phyloP scores from a whole-genome alignment of 23 tunicate genomes.

The Aplidium turbinatum region DNA sequence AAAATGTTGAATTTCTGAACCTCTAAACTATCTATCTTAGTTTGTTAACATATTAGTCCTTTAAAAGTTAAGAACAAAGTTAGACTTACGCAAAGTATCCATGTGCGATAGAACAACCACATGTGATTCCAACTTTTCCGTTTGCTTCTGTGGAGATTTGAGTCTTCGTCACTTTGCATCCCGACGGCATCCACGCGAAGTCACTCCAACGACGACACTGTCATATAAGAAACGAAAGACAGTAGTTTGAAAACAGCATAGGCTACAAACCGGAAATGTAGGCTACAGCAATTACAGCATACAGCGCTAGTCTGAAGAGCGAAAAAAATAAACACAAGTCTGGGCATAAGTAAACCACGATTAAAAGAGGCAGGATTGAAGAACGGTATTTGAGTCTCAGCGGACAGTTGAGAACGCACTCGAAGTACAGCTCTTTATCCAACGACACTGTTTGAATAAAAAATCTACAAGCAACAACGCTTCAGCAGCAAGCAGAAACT shows the following conservation, averaged over 20 bases:
- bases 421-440: no score
- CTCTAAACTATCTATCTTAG: no score
- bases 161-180: background rate
- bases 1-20: no score
- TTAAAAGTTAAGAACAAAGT: background rate
- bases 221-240: background rate
- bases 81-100: slow-evolving; percentile 29
- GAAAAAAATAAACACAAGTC: no score
- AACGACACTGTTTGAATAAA: no score
- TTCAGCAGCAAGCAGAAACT: no score
- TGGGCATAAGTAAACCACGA: background rate
- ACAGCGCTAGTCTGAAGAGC: no score
- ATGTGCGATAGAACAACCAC: slow-evolving; percentile 1
- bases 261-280: no score
- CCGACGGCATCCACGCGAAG: slow-evolving; percentile 4
- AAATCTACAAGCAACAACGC: no score
- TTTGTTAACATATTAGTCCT: background rate
- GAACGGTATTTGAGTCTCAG: background rate
- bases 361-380: background rate
- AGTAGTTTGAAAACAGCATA: no score
- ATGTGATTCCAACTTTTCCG: background rate
- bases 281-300: no score
- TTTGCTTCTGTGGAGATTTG: background rate
- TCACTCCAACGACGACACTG: slow-evolving; percentile 32
- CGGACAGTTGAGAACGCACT: no score